Percentiles rank a stretch among this genome's conserved stretches.
Evolutionary conservation across 1,140 invertebrate species (phyloP).

Genomic region (Drosophila elegans): DNA sequence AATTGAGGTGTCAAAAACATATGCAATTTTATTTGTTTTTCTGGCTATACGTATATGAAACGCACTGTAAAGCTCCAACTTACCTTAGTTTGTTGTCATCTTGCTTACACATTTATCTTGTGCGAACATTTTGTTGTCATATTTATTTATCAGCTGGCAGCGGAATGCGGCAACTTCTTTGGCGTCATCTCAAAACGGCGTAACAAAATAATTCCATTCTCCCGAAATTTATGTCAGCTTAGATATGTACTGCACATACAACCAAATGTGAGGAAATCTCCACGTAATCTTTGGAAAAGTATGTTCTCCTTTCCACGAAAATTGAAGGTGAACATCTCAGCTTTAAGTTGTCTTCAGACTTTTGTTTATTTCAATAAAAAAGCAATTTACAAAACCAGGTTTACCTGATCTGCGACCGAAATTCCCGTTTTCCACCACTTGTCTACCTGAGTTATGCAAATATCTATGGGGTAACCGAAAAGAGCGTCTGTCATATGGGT

Average conservation of each 20-base stretch:
- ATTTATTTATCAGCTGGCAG: constrained; percentile 69
- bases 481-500: constrained; percentile 44
- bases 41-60: background rate
- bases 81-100: constrained; percentile 15
- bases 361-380: constrained; percentile 56
- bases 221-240: constrained; percentile 44
- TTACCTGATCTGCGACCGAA: constrained; percentile 5
- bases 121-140: constrained; percentile 48
- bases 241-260: constrained; percentile 30
- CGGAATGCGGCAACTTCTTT: constrained; percentile 71
- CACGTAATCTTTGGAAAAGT: constrained; percentile 32
- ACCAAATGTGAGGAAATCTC: constrained; percentile 12
- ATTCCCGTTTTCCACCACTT: background rate
- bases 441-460: constrained; percentile 47
- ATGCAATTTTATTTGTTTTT: background rate
- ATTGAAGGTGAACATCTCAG: constrained; percentile 27
- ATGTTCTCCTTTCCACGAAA: background rate
- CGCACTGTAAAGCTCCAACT: constrained; percentile 9
- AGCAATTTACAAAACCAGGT: constrained; percentile 43
- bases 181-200: constrained; percentile 56
- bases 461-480: constrained; percentile 33
- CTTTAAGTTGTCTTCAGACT: constrained; percentile 37
- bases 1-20: no score
- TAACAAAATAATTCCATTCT: constrained; percentile 37
- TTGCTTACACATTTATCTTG: constrained; percentile 44